A percentile compares a stretch with the other conserved stretches of the same genome.
Conservation (phyloP, 2,888 invertebrate species). For the Timandra comae region DNA sequence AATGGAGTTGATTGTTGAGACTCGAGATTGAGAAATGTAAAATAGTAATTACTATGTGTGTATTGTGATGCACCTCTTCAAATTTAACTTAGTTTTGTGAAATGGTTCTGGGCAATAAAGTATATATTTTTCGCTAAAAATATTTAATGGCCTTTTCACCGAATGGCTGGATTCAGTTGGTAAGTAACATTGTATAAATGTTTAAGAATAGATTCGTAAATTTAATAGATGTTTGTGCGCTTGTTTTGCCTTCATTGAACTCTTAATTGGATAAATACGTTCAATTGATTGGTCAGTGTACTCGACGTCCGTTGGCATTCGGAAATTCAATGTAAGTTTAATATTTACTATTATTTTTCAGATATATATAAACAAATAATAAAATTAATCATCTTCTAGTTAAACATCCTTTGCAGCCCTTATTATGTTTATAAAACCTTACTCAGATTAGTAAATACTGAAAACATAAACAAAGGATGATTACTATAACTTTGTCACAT, state of each 20-base stretch:
- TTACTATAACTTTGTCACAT: too few relatives aligned
- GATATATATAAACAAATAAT: too few relatives aligned
- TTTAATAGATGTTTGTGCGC: conserved; percentile 46
- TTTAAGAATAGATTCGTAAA: conserved; percentile 41
- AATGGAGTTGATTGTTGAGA: too few relatives aligned
- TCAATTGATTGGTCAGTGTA: conserved; percentile 42
- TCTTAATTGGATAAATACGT: conserved; percentile 51
- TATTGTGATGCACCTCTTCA: conserved; percentile 26
- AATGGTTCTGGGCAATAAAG: conserved; percentile 37
- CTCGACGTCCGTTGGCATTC: conserved; percentile 19
- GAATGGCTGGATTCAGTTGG: conserved; percentile 79
- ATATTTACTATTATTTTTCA: too few relatives aligned
- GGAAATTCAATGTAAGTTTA: too few relatives aligned
- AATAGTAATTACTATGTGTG: too few relatives aligned
- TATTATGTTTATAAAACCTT: too few relatives aligned
- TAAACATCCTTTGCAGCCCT: too few relatives aligned
- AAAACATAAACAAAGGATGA: too few relatives aligned
- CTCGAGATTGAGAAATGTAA: too few relatives aligned
- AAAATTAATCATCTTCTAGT: too few relatives aligned
- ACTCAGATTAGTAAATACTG: too few relatives aligned
- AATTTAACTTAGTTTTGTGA: conserved; percentile 22
- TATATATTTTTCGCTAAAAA: conserved; percentile 41
- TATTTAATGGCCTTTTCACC: conserved; percentile 72
- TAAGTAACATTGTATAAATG: conserved; percentile 39
- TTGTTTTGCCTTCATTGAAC: conserved; percentile 47